These are phyloP conservation scores for Antechinus flavipes DNA, from an alignment of 2,113 vertebrate genomes.

Conservation along the genomic window DNA sequence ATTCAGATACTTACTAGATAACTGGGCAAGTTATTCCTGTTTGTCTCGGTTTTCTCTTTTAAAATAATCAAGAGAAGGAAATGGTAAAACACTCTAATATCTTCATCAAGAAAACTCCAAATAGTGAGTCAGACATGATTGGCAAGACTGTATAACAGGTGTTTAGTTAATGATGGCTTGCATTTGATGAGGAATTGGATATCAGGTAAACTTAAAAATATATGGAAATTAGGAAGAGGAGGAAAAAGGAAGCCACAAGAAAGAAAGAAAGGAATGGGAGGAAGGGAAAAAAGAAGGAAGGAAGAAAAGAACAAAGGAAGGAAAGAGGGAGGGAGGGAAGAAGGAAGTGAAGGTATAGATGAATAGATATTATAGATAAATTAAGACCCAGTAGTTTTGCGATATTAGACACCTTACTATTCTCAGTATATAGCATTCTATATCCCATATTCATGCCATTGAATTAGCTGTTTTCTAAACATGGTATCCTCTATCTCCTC, in stretches of 20 bases:
- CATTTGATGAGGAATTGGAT: background rate
- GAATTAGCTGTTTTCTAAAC: background rate
- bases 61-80: background rate
- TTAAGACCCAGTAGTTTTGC: background rate
- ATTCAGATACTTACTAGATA: background rate
- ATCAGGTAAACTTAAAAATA: background rate
- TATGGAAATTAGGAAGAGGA: background rate
- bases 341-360: too few relatives aligned
- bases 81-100: background rate
- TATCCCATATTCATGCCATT: background rate
- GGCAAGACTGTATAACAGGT: background rate
- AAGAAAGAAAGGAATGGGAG: too few relatives aligned
- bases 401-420: background rate
- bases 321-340: too few relatives aligned
- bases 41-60: background rate
- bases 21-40: background rate
- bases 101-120: background rate
- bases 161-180: background rate
- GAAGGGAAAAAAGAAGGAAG: too few relatives aligned
- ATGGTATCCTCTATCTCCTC: background rate
- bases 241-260: too few relatives aligned
- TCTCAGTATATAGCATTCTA: background rate
- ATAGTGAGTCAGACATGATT: background rate
- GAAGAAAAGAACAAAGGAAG: too few relatives aligned
- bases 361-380: too few relatives aligned